Evolutionary conservation across 2,797 vertebrate species (phyloP), one percentile per base, ranked within the genome.

Genomic region (Sebastes trivittatus): DNA sequence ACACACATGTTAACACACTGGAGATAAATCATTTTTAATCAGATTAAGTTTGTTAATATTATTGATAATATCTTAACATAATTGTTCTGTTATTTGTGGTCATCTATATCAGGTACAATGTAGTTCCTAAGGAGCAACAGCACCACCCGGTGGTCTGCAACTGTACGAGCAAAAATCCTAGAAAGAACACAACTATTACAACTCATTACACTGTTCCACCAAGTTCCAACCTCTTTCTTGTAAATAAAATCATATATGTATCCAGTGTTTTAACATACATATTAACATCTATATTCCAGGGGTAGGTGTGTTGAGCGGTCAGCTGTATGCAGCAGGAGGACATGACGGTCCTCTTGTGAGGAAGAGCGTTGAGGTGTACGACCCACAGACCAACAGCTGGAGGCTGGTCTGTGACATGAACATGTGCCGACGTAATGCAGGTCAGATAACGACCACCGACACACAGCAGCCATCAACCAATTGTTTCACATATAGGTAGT

Each of bases 361-460:
- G 92, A 99, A 99, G 94, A 99, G 98, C 0, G 98, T 99, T 1
- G 98, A 99, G 82, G 97, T 99, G 77, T 99, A 96, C 0, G 97
- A 99, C 81, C 96, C 97, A 0, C 95, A 95, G 72, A 95, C 92
- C 94, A 98, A 98, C 93, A 92, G 88, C 49, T 99, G 98, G 98
- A 97, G 96, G 38, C 97, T 97, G 90, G 98, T 98, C 78, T 97
- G 97, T 27, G 98, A 99, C 92, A 99, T 99, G 98, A 99, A 99
- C 91, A 99, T 99, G 98, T 99, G 98, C 71, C 94, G 98, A 54
- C 95, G 98, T 77, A 99, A 99, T 2, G 98, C 98, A 96, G 98
- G 98, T 98, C 86, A 92, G 95, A 60, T 0, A 1, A 11, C 3
- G 1, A 9, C 11, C 59, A 9, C 56, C 4, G 2, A 49, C 54